Evolutionary conservation across 2,797 vertebrate species (phyloP), one percentile per base, ranked within the genome.

Genomic region (Atherinosoma microstoma): DNA sequence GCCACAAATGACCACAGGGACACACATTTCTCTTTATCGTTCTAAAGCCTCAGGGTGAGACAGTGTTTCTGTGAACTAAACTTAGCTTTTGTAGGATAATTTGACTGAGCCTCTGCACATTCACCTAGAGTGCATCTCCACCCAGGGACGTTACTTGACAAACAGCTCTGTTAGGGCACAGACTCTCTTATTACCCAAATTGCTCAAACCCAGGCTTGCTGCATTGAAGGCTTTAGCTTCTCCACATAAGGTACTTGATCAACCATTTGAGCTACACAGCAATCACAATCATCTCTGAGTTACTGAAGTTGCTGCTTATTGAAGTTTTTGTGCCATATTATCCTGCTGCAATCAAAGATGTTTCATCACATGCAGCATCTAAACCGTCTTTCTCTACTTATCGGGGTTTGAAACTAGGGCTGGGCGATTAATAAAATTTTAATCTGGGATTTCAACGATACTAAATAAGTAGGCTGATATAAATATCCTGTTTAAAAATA

Each of bases 1-100:
- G 78, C 82, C 76, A 65, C 89, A 89, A 92, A 92, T 92, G 89
- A 93, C 91, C 84, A 85, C 54, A 81, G 86, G 82, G 90, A 87
- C 87, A 82, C 34, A 24, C 75, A 70, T 86, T 84, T 89, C 87
- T 76, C 77, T 88, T 87, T 92, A 93, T 91, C 89, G 91, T 91
- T 88, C 82, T 67, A 53, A 61, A 78, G 75, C 76, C 84, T 79
- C 0, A 20, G 16, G 78, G 82, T 84, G 72, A 71, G 60, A 40
- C 60, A 73, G 38, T 73, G 67, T 84, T 76, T 83, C 72, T 70
- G 47, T 9, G 7, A 35, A 51, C 64, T 60, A 67, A 80, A 76
- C 75, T 76, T 70, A 27, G 64, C 36, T 84, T 73, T 73, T 70
- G 47, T 62, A 70, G 57, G 29, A 64, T 76, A 45, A 57, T 67